These are phyloP conservation scores for Anagrus nilaparvatae DNA, from an alignment of 1,140 invertebrate genomes.

Conservation along the genomic window DNA sequence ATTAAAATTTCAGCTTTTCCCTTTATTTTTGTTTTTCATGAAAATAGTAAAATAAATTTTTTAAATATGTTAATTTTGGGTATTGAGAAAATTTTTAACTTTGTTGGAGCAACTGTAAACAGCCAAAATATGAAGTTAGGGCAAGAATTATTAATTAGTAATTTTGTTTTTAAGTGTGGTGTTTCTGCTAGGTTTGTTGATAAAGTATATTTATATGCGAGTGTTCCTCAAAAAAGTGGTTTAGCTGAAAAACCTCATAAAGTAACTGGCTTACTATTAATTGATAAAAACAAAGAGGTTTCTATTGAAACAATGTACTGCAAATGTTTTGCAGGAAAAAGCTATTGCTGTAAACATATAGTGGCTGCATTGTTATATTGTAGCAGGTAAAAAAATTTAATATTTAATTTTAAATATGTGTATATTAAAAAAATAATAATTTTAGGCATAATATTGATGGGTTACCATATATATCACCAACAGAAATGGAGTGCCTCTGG, in stretches of 20 bases:
- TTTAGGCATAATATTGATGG: too few species aligned
- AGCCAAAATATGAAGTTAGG: not conserved
- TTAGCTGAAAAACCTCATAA: not conserved
- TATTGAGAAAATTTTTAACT: too few species aligned
- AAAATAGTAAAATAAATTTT: too few species aligned
- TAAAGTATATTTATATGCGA: not conserved
- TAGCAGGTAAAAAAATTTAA: too few species aligned
- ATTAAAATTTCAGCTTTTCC: too few species aligned
- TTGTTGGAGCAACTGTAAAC: not conserved
- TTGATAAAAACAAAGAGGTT: not conserved
- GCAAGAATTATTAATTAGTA: not conserved
- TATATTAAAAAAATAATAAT: too few species aligned
- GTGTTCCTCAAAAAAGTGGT: not conserved
- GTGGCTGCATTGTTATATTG: not conserved
- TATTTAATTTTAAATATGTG: too few species aligned
- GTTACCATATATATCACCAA: too few species aligned
- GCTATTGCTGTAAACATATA: conserved; percentile 2
- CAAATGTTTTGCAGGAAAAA: not conserved
- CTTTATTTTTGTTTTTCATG: too few species aligned
- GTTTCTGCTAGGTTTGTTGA: not conserved
- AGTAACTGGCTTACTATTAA: not conserved
- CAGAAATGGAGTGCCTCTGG: too few species aligned
- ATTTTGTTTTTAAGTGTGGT: not conserved
- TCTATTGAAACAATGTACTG: not conserved
- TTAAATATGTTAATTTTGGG: too few species aligned